Evolutionary conservation across 2,113 vertebrate genomes (phyloP).

Genomic region (Neodon shergylaensis): DNA sequence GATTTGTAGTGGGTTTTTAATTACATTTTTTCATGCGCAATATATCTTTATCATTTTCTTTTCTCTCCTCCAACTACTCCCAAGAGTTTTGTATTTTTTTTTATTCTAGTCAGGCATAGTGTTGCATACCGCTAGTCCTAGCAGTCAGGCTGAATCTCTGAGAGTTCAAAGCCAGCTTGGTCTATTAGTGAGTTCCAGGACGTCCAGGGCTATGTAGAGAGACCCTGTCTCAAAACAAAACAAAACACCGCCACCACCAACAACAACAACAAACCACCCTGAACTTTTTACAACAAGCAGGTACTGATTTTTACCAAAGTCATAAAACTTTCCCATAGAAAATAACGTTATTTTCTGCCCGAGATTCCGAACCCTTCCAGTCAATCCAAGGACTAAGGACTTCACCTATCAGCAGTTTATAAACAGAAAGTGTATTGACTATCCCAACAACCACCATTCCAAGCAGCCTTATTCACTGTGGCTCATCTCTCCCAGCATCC

Average conservation of each 20-base stretch:
- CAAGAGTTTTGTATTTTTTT: not conserved
- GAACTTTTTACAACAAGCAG: conserved; percentile 36
- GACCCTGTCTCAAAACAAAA: not conserved
- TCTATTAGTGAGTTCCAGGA: not conserved
- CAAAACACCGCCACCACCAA: not conserved
- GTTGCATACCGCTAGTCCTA: not conserved
- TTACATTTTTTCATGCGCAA: not conserved
- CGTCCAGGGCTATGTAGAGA: not conserved
- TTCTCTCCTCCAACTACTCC: not conserved
- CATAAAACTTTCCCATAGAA: conserved; percentile 20
- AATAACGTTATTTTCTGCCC: conserved; percentile 12
- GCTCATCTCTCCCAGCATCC: not conserved
- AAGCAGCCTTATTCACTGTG: too few relatives aligned
- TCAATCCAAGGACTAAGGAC: conserved; percentile 19
- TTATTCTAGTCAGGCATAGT: not conserved
- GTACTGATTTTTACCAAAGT: conserved; percentile 31
- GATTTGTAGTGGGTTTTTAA: not conserved
- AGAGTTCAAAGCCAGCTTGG: not conserved
- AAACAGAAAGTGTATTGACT: not conserved
- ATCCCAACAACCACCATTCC: not conserved
- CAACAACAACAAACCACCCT: not conserved
- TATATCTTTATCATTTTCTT: not conserved
- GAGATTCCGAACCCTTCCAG: conserved; percentile 23
- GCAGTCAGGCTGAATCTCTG: not conserved
- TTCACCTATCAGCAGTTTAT: not conserved